Evolutionary conservation across 1,140 invertebrate species (phyloP).

Genomic region (Zaprionus camerounensis): DNA sequence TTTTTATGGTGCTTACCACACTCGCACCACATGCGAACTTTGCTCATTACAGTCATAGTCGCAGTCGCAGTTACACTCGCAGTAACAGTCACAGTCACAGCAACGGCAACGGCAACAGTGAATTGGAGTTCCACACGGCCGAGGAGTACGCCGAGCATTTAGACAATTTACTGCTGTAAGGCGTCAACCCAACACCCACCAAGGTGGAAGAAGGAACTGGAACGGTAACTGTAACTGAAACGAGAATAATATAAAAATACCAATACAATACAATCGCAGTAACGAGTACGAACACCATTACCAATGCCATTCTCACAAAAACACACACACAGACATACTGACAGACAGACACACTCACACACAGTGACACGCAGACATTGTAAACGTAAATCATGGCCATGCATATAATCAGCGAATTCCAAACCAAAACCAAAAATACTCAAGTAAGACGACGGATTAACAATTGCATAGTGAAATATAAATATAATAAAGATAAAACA

Average conservation of each 20-base stretch:
- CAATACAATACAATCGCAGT: slow-evolving; percentile 32
- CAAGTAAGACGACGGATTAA: slow-evolving; percentile 64
- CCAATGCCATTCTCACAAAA: slow-evolving; percentile 48
- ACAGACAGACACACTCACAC: slow-evolving; percentile 37
- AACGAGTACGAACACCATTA: slow-evolving; percentile 14
- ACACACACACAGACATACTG: slow-evolving; percentile 26
- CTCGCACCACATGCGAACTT: slow-evolving; percentile 48
- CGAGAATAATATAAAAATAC: slow-evolving; percentile 53
- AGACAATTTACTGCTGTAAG: slow-evolving; percentile 76
- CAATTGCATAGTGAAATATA: slow-evolving; percentile 55
- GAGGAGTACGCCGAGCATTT: slow-evolving; percentile 77
- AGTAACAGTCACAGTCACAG: slow-evolving; percentile 34
- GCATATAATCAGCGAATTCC: slow-evolving; percentile 81
- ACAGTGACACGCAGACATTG: slow-evolving; percentile 54
- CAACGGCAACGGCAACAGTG: slow-evolving; percentile 42
- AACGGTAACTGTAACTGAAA: slow-evolving; percentile 30
- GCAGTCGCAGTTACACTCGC: slow-evolving; percentile 25
- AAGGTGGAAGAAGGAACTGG: slow-evolving; percentile 5
- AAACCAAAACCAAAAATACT: slow-evolving; percentile 71
- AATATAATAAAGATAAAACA: background rate
- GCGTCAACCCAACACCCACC: slow-evolving; percentile 9
- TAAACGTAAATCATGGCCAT: slow-evolving; percentile 80
- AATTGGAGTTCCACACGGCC: slow-evolving; percentile 70
- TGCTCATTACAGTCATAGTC: slow-evolving; percentile 60
- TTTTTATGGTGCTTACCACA: slow-evolving; percentile 58